Evolutionary conservation across 2,113 vertebrate species (phyloP).

Genomic region (Hyla sarda): DNA sequence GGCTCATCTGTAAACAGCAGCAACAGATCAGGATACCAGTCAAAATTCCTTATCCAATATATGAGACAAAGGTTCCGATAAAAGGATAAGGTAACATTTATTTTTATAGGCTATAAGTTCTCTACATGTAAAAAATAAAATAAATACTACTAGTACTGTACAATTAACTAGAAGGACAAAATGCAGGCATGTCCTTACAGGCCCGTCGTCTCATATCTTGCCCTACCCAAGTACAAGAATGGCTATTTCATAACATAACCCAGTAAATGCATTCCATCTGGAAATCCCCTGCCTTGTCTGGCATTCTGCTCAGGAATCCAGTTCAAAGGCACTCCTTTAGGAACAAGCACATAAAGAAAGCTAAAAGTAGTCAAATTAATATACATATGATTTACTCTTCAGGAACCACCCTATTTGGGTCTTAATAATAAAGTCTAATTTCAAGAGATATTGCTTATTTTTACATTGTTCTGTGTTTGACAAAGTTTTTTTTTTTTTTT

Average conservation of each 20-base stretch:
- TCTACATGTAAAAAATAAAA: not conserved
- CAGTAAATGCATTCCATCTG: constrained; percentile 32
- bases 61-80: too few species aligned
- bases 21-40: not conserved
- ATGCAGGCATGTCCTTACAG: constrained; percentile 8
- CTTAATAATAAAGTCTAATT: too few species aligned
- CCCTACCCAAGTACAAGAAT: constrained; percentile 8
- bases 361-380: not conserved
- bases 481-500: too few species aligned
- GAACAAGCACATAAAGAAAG: not conserved
- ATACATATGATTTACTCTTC: not conserved
- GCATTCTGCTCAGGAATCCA: constrained; percentile 6
- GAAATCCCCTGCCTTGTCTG: constrained; percentile 38
- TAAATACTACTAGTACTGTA: not conserved
- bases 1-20: too few species aligned
- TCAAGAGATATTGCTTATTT: too few species aligned
- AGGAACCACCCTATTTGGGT: too few species aligned
- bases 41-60: not conserved
- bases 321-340: not conserved
- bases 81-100: not conserved
- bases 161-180: not conserved
- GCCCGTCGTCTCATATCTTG: constrained; percentile 20
- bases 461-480: too few species aligned
- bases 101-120: not conserved
- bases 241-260: constrained; percentile 1